Base-by-base conservation (phyloP, 2,888 invertebrate species). In the Torymus auratus region DNA sequence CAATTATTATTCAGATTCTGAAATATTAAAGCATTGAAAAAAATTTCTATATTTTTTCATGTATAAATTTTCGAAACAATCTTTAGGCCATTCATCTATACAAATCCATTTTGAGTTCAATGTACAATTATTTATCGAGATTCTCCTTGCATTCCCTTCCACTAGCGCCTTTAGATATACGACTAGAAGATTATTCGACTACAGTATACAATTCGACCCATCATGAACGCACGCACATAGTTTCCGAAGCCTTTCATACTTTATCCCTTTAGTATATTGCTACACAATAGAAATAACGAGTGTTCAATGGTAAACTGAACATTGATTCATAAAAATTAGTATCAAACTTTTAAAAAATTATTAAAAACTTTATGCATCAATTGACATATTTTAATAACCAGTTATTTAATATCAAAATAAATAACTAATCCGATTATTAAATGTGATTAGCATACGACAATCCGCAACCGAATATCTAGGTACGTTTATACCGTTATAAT, bases 131-230 rank as follows among this genome's bases (percentile, higher is more conserved):
- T 52, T 65, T 52, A 56, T 65, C 62, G 60, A 75, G 70, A 71
- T 75, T 67, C 53, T 2, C 74, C 55, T 28, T 65, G 67, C 52
- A 20, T 61, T 20, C 50, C 17, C 67, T 71, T 65, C 20, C 50
- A 52, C 55, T 67, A 55, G 20, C 52, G 61, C 53, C 61, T 81
- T 74, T 17, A 74, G 64, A 58, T 78, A 73, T 70, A 81, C 64
- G 81, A 81, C 81, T 81, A 81, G 81, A 81, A 56, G 73, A 73
- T 69, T 81, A 77, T 77, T 81, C 73, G 81, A 81, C 81, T 81
- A 81, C 77, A 68, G 58, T 81, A 77, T 64, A 81, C 60, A 81
- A 68, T 77, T 64, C 12, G 72, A 55, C 17, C 69, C 64, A 23
- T 28, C 15, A 78, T 20, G 60, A n/a, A 23, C 41, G 23, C 58